Base-by-base conservation (phyloP, 1,140 invertebrate species). In the Adoxophyes honmai region DNA sequence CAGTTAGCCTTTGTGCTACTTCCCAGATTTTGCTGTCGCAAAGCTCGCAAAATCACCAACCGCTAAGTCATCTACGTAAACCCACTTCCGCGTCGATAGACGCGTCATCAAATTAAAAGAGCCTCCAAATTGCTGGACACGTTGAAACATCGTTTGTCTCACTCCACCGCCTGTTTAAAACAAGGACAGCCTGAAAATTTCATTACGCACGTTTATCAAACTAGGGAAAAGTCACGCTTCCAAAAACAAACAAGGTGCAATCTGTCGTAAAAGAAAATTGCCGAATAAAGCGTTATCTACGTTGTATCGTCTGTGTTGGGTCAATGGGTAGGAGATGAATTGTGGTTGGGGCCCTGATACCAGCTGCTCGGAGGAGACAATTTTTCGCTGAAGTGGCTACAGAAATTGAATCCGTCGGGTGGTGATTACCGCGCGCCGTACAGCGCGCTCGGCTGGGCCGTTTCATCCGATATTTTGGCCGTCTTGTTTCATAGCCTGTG, bases 361-460 rank as follows among this genome's bases (percentile, higher is more conserved):
- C 34, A 39, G 34, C 21, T 55, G 28, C 15, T 55, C 54, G 52
- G 35, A 34, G 62, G 52, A 64, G 66, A 68, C 66, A 68, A 68
- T 68, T 68, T 68, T 64, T 61, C 66, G 66, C 66, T 65, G 54
- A 68, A 62, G 59, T 62, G 62, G 58, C 28, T 60, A 62, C 59
- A 57, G 44, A 68, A 68, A 68, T 68, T 68, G 66, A 62, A 68
- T 68, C 64, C 62, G 59, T 57, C 60, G 62, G 42, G 42, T 18
- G 10, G 34, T 61, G 64, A 59, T 60, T 9, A 9, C 15, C 15
- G 10, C 16, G 21, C 21, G 16, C 18, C 16, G 42, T 11, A 18
- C 11, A 21, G 42, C 21, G 39, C 39, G 28, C 11, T 48, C 21
- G 42, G 42, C 21, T 48, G 18, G 42, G 16, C 21, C 16, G 42